Evolutionary conservation across 2,888 invertebrate genomes (phyloP), one percentile per base, ranked within the genome.

Genomic region (Eilema caniola): DNA sequence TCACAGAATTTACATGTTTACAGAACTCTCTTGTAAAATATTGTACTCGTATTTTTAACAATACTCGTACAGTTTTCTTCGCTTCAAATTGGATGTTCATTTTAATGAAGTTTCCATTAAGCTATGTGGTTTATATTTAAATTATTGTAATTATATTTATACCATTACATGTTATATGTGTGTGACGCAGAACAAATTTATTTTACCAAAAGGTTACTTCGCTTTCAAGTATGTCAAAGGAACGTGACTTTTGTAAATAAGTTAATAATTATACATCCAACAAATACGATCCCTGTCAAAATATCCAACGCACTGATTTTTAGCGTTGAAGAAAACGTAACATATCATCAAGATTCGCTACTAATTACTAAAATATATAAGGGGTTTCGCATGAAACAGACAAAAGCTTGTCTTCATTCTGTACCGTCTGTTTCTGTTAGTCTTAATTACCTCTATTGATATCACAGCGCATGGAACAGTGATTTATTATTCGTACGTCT

Each of bases 381-480:
- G 12, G 31, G 10, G 3, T 56, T 56, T n/a, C n/a, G 25, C 24
- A 31, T 7, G 31, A 20, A 31, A 23, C 16, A 56, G 14, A 57
- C 33, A 56, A 31, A 65, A 65, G 31, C 31, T 28, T 14, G n/a
- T 47, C 28, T n/a, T 25, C 63, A 47, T 25, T 53, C 60, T 66
- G 33, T 37, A 66, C 14, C 37, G 24, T 66, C 41, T 28, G n/a
- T 66, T 61, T 61, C 61, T 67, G 23, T 59, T 24, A 7, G 41
- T 67, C 47, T 25, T 61, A 47, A 67, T 67, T 67, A 67, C 23
- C 12, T 41, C 61, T 47, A 47, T 67, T 47, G 47, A 41, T 23
- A 47, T 33, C 24, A 59, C 33, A 20, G 33, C 20, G 59, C 37
- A 59, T 37, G 24, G 61, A 61, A 67, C 23, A 28, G 28, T 62